These are phyloP conservation scores for Menidia menidia DNA, from an alignment of 2,797 vertebrate genomes.

Conservation along the genomic window DNA sequence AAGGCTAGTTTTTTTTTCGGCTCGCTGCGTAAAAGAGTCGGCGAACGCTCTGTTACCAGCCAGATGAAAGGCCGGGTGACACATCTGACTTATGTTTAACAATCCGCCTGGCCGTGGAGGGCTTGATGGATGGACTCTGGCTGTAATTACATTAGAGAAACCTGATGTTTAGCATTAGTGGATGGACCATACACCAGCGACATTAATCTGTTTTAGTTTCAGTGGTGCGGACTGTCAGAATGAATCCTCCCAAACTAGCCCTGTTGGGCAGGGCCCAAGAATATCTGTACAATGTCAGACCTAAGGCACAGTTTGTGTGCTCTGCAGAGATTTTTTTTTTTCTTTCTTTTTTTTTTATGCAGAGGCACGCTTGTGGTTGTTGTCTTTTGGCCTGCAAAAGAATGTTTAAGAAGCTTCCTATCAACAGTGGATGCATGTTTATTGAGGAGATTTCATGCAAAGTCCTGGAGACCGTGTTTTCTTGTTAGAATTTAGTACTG, in stretches of 20 bases:
- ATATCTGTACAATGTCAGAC: conserved; percentile 30
- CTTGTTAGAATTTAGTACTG: no score
- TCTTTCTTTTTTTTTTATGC: conserved; percentile 23
- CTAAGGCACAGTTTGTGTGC: conserved; percentile 14
- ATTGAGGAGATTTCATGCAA: neutral
- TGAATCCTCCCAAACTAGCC: conserved; percentile 19
- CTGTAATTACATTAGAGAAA: conserved; percentile 34
- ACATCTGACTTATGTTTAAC: conserved; percentile 36
- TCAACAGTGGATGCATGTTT: conserved; percentile 52
- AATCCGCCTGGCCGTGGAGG: conserved; percentile 9
- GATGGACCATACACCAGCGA: neutral
- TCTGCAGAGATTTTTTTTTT: conserved; percentile 2
- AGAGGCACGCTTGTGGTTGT: conserved; percentile 23
- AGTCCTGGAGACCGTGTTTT: no score
- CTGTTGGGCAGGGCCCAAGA: neutral
- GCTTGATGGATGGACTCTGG: conserved; percentile 22
- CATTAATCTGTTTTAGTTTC: conserved; percentile 8
- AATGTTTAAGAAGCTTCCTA: conserved; percentile 39
- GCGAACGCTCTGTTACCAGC: conserved; percentile 5
- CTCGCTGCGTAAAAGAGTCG: conserved; percentile 31
- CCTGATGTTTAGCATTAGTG: conserved; percentile 5
- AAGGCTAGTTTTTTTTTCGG: conserved; percentile 14
- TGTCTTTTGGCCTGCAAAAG: conserved; percentile 27
- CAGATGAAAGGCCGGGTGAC: conserved; percentile 22
- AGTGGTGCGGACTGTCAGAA: conserved; percentile 18